Conservation (phyloP, 2,888 invertebrate species). For the Endomychus coccineus region DNA sequence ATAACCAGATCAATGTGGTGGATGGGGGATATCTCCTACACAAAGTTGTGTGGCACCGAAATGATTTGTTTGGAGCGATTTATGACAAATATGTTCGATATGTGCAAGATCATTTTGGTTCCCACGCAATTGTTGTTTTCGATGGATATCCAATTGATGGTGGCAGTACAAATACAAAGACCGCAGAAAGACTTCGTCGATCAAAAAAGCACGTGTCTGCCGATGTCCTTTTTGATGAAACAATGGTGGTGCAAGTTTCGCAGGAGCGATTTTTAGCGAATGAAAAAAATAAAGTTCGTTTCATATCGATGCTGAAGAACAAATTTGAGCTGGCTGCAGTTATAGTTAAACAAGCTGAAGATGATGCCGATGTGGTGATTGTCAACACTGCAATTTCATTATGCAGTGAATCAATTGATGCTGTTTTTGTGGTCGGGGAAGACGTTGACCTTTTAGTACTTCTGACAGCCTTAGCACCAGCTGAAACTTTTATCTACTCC, state of each 20-base stretch:
- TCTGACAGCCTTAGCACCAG: too few species aligned
- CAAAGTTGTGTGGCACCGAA: constrained; percentile 26
- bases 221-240: constrained; percentile 20
- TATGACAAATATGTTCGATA: constrained; percentile 24
- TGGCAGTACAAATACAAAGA: constrained; percentile 20
- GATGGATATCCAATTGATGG: constrained; percentile 21
- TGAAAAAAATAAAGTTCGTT: constrained; percentile 2
- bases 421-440: too few species aligned
- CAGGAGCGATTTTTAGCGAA: constrained; percentile 3
- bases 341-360: too few species aligned
- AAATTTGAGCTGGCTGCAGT: too few species aligned
- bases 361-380: too few species aligned
- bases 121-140: constrained; percentile 22
- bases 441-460: too few species aligned
- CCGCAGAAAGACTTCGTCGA: constrained; percentile 24
- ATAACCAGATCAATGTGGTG: constrained; percentile 22
- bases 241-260: neutral
- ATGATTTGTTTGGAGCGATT: constrained; percentile 19
- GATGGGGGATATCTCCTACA: constrained; percentile 32
- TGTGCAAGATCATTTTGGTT: constrained; percentile 22
- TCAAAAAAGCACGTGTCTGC: constrained; percentile 11
- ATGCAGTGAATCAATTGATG: too few species aligned
- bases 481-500: too few species aligned
- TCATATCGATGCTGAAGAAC: too few species aligned
- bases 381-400: too few species aligned